Percentiles rank a stretch among this genome's conserved stretches.
These are phyloP conservation scores for Falco novaeseelandiae DNA, from an alignment of 2,797 vertebrate species.

Conservation along the genomic window DNA sequence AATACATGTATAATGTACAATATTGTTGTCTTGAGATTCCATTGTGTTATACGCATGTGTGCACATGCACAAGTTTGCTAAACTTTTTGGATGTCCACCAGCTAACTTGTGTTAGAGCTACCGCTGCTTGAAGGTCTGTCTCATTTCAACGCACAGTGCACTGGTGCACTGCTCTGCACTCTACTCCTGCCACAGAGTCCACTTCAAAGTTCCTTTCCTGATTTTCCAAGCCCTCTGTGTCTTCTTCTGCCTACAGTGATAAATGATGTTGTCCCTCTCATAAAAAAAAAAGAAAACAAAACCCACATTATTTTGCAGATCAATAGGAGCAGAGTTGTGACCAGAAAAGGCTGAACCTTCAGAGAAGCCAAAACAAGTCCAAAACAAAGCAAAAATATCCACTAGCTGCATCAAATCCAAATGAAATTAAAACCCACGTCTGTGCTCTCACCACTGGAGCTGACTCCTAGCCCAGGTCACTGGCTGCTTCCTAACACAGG, in stretches of 20 bases:
- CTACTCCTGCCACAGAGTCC: background rate
- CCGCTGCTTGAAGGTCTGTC: background rate
- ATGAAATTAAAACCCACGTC: background rate
- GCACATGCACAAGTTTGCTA: background rate
- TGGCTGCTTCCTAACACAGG: background rate
- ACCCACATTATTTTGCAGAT: background rate
- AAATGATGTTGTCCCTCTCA: background rate
- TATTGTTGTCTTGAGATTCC: background rate
- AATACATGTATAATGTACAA: too few relatives aligned
- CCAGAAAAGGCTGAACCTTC: background rate
- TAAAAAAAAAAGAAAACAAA: background rate
- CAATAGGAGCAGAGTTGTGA: background rate
- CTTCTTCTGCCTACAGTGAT: background rate
- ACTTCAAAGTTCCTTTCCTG: background rate
- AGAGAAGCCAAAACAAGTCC: background rate
- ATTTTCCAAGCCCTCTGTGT: background rate
- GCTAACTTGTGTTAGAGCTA: accelerated
- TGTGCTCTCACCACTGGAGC: background rate
- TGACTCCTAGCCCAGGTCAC: background rate
- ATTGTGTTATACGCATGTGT: too few relatives aligned
- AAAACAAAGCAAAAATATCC: background rate
- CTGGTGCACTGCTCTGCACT: background rate
- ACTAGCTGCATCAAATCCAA: background rate
- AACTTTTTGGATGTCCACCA: background rate
- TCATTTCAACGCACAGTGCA: accelerated